Evolutionary conservation across 2,888 invertebrate species (phyloP), one percentile per base, ranked within the genome.

Genomic region (Caenorhabditis wallacei): DNA sequence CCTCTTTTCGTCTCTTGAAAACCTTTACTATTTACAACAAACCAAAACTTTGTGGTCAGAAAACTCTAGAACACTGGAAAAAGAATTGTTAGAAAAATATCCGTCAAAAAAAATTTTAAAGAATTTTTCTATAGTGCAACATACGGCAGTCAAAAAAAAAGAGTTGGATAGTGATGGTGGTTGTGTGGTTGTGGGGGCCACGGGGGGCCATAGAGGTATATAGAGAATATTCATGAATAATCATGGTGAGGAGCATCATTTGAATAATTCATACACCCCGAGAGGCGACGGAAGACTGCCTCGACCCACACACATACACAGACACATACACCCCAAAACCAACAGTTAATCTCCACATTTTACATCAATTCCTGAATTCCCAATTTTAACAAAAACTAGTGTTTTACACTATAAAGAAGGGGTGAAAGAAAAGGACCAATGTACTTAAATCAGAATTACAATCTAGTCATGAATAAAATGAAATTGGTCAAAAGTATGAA

Each of bases 171-270:
- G 22, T 37, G 13, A 35, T 43, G 43, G 56, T 26, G 57, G 40
- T 40, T 24, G 71, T 22, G 51, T 13, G 59, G 59, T 37, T 20
- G 70, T 26, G 35, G 30, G 43, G 64, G 22, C 64, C 18, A 43
- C 72, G 30, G 46, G 74, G 66, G 66, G 53, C 66, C 66, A 40
- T 48, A 66, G 75, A 72, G 80, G 80, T 66, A 72, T 74, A 68
- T 61, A 48, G 57, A 51, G 70, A 82, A 82, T 82, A 82, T 82
- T 82, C 82, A 82, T 82, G 82, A 82, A 82, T 82, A 82, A 82
- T 82, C 82, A 82, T 82, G 54, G 82, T 70, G 70, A 70, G 75
- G 75, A 76, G 71, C 82, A 74, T 74, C 78, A 76, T 82, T 82
- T 82, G 82, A 82, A 82, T 82, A 82, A 82, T 82, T 82, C 71